These are phyloP conservation scores for Acronicta leporina DNA, from an alignment of 2,888 invertebrate species.

Conservation along the genomic window DNA sequence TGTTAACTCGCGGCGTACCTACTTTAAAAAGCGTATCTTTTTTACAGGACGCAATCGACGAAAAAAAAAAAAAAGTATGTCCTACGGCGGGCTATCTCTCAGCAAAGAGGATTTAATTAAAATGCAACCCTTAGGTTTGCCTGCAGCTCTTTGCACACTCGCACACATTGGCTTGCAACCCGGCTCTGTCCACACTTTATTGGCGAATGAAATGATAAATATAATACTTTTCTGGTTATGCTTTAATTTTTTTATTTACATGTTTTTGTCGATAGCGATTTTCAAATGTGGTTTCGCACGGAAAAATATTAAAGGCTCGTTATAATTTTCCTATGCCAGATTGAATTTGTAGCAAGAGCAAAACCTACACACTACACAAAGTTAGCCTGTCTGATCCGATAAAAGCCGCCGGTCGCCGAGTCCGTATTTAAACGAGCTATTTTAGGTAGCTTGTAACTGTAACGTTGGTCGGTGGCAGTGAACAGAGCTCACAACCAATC, in stretches of 20 bases:
- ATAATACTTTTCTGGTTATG: conserved; percentile 41
- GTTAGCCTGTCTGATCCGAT: conserved; percentile 76
- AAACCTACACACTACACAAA: conserved; percentile 57
- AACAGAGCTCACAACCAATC: conserved; percentile 66
- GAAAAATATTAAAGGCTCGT: conserved; percentile 34
- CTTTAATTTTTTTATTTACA: neutral
- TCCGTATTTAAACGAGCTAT: conserved; percentile 75
- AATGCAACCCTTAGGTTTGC: conserved; percentile 65
- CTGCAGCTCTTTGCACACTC: conserved; percentile 57
- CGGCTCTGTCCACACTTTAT: conserved; percentile 33
- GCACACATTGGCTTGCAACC: conserved; percentile 22
- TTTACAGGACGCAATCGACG: conserved; percentile 63
- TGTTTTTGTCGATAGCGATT: conserved; percentile 32
- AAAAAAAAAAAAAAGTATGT: conserved; percentile 63
- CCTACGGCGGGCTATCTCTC: conserved; percentile 61
- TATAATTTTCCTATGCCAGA: conserved; percentile 30
- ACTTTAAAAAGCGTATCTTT: conserved; percentile 65
- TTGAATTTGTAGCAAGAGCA: conserved; percentile 47
- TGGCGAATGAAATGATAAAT: conserved; percentile 71
- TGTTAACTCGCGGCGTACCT: conserved; percentile 48
- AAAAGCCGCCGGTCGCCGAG: conserved; percentile 66
- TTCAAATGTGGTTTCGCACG: conserved; percentile 13
- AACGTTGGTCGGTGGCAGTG: conserved; percentile 52
- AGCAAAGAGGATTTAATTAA: conserved; percentile 78
- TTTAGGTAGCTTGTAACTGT: conserved; percentile 65